phyloP scores from a whole-genome alignment of 2,888 invertebrate genomes.

The Ectemnius lituratus region DNA sequence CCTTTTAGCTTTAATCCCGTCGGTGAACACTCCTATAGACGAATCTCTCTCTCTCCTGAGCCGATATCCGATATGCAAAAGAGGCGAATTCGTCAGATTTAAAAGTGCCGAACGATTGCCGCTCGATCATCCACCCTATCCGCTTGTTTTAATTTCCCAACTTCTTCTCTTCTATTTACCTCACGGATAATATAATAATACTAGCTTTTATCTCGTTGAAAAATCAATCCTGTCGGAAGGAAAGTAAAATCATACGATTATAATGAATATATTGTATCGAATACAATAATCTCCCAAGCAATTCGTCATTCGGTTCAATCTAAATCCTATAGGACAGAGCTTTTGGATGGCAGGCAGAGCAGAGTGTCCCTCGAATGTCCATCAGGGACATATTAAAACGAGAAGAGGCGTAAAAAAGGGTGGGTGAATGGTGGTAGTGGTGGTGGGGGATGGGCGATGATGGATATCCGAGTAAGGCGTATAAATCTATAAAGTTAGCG shows the following conservation, averaged over 20 bases:
- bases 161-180: too few relatives aligned
- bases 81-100: not conserved
- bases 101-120: not conserved
- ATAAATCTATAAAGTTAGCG: conserved; percentile 37
- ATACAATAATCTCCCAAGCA: too few relatives aligned
- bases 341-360: too few relatives aligned
- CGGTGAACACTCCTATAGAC: not conserved
- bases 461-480: conserved; percentile 29
- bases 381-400: conserved; percentile 29
- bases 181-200: too few relatives aligned
- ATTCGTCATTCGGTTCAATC: too few relatives aligned
- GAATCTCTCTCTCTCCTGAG: not conserved
- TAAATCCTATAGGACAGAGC: too few relatives aligned
- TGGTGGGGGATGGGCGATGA: conserved; percentile 23
- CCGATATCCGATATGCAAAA: conserved; percentile 1
- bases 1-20: not conserved
- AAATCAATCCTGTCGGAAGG: too few relatives aligned
- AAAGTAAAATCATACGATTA: too few relatives aligned
- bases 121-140: not conserved
- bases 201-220: too few relatives aligned
- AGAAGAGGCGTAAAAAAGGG: too few relatives aligned
- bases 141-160: not conserved
- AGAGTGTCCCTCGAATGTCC: not conserved
- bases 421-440: too few relatives aligned
- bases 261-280: too few relatives aligned